Base-by-base conservation (phyloP, 1,140 invertebrate genomes). In the Vanessa atalanta region DNA sequence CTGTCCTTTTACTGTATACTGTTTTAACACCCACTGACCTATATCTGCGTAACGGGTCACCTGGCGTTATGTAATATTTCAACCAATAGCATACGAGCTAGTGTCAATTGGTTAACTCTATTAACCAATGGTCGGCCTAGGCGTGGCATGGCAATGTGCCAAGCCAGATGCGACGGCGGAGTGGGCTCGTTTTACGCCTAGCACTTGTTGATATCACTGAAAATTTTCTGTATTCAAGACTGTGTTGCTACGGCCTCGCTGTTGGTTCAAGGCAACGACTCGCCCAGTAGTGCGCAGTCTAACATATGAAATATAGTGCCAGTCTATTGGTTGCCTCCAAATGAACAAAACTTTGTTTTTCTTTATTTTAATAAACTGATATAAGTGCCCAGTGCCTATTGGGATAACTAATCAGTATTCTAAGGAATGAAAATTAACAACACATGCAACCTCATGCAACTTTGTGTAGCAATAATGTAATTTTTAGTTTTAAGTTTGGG, bases 41-140 rank as follows among this genome's bases (percentile, higher is more conserved):
- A 90, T 69, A 85, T 90, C 65, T 75, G 61, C 26, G 55, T 70
- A 48, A 65, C 83, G 86, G 85, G 81, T 88, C 82, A 85, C 83
- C 86, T 85, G 78, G 72, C 75, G 79, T 80, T 86, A 87, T 82
- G 71, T 79, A 83, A 86, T 78, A 79, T 83, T 80, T 84, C 86
- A 81, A 84, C 93, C 93, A 93, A 93, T 93, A 75, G 82, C 83
- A 87, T 72, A 83, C 82, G 71, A 80, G 80, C 77, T 85, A 73
- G 78, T 92, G 92, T 93, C 93, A 93, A 93, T 93, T 93, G 93
- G 93, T 88, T 90, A 90, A 85, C 81, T 82, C 86, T 90, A 88
- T 92, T 93, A 93, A 90, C 93, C 93, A 93, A 93, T 93, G 84
- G 85, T 84, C 79, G 82, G 84, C 84, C 84, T 91, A 93, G 93